Base-by-base conservation (phyloP, 2,888 invertebrate species). In the Agriopis leucophaearia region DNA sequence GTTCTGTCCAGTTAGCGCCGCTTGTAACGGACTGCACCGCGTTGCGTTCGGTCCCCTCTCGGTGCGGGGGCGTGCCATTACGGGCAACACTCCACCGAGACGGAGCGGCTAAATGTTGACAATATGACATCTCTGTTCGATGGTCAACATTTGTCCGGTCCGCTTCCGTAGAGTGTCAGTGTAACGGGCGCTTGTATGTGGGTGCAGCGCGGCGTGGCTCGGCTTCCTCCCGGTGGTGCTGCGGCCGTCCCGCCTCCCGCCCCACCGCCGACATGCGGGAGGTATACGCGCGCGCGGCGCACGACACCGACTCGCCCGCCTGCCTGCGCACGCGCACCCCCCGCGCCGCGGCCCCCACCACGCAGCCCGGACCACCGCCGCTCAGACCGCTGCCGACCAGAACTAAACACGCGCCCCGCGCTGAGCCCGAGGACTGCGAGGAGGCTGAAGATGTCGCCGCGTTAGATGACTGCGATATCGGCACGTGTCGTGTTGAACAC, bases 221-320 rank as follows among this genome's bases (percentile, higher is more conserved):
- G 81, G 82, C 83, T 82, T 81, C 85, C 83, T 81, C 84, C 81
- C 78, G 79, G 68, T 78, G 81, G 81, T 80, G 83, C 78, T 79
- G 82, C 76, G 76, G 73, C 64, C 75, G 75, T 13, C 15, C 45
- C 75, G 72, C 76, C 76, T 70, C 72, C 72, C 72, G 73, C 76
- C 15, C 75, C 72, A 69, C 75, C 70, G 63, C 74, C 50, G 88
- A 89, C 88, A 94, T 95, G 91, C 95, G 95, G 63, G 95, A 95
- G 82, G 92, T 96, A 81, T 96, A 95, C 89, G 91, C 76, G 81
- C 81, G 75, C 72, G 86, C 58, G 35, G 36, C 42, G 38, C 47
- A 87, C 89, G 81, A 79, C 81, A 71, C 72, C 63, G 68, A 85
- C 74, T 82, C 94, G 56, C 94, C 95, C 72, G 94, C 94, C 65